phyloP scores from a whole-genome alignment of 2,797 vertebrate species.

The Tokudaia tokunoshimensis region DNA sequence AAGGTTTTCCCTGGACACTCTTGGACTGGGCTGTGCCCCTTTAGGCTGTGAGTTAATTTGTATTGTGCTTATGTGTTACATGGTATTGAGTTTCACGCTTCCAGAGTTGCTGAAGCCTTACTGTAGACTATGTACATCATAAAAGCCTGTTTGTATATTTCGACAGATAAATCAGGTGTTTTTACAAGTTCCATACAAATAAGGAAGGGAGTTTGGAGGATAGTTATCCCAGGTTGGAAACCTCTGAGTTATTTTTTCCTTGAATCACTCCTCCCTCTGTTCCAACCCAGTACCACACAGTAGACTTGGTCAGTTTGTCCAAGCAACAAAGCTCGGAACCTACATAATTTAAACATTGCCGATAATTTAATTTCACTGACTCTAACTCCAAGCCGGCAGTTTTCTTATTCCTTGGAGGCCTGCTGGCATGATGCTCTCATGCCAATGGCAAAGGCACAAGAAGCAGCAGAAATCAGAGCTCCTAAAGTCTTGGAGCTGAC shows the following conservation, averaged over 20 bases:
- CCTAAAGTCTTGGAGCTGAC: not conserved
- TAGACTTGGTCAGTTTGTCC: not conserved
- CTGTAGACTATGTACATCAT: not conserved
- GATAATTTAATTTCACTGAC: conserved; percentile 67
- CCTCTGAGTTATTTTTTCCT: not conserved
- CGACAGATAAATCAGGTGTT: not conserved
- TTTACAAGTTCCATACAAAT: not conserved
- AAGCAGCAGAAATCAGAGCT: not conserved
- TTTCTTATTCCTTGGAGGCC: not conserved
- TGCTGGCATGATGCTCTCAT: not conserved
- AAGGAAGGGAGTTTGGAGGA: not conserved
- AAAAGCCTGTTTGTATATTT: not conserved
- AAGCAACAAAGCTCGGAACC: conserved; percentile 74
- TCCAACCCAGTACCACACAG: not conserved
- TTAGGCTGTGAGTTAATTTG: not conserved
- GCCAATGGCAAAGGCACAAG: not conserved
- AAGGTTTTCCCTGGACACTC: not conserved
- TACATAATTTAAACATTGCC: conserved; percentile 75
- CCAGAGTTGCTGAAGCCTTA: not conserved
- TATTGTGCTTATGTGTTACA: not conserved
- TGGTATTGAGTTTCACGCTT: not conserved
- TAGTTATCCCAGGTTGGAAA: not conserved
- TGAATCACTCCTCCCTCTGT: not conserved
- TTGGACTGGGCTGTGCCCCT: not conserved
- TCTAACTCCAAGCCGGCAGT: not conserved